Conservation (phyloP, 2,113 vertebrate genomes). For the Phrynosoma blainvillii region DNA sequence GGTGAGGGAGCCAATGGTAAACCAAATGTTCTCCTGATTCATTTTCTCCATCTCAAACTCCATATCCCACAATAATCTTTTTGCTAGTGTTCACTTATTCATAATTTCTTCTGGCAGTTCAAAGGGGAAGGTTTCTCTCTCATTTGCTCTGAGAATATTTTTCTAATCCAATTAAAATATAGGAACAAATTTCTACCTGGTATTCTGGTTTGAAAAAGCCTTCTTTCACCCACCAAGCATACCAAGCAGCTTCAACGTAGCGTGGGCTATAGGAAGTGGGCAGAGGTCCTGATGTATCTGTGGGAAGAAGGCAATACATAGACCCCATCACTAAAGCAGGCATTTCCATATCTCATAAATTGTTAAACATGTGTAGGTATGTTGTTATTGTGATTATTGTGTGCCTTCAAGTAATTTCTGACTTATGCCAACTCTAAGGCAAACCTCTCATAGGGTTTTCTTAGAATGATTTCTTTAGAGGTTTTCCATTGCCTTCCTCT, state of each 20-base stretch:
- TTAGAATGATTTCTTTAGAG: no score
- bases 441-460: no score
- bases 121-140: neutral
- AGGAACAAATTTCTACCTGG: constrained; percentile 73
- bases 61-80: neutral
- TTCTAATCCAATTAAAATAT: neutral
- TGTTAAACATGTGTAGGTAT: no score
- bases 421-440: no score
- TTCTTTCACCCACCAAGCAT: constrained; percentile 89
- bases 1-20: neutral
- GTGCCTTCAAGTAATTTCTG: no score
- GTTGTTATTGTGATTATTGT: neutral
- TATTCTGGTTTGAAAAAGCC: constrained; percentile 92
- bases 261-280: constrained; percentile 88
- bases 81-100: no score
- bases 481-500: no score
- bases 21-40: neutral
- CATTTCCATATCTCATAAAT: neutral
- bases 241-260: constrained; percentile 92
- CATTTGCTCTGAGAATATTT: neutral
- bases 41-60: neutral
- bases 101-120: no score
- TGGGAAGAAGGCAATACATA: neutral
- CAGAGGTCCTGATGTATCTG: constrained; percentile 69
- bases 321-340: neutral